Percentiles rank a stretch among this genome's conserved stretches.
Evolutionary conservation across 2,888 invertebrate genomes (phyloP).

Genomic region (Anodontia alba): DNA sequence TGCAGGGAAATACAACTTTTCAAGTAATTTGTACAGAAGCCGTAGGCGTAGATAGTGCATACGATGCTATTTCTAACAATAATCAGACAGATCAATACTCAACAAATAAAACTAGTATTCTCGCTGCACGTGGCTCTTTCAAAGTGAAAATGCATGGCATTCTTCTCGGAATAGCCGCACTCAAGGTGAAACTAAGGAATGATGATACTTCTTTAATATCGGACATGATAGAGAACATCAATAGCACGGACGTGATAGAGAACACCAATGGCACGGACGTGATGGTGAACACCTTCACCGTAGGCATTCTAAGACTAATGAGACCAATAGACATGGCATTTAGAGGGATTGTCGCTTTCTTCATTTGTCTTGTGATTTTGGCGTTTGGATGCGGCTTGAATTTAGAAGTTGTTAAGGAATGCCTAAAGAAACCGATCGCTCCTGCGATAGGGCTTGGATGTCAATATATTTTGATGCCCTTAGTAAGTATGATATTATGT

Average conservation of each 20-base stretch:
- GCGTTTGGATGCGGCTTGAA: conserved; percentile 86
- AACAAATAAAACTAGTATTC: not conserved
- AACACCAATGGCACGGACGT: not conserved
- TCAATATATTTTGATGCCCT: conserved; percentile 86
- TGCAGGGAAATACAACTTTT: not conserved
- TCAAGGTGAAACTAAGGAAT: not conserved
- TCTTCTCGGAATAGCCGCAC: not conserved
- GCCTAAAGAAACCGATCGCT: conserved; percentile 85
- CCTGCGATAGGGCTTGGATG: conserved; percentile 86
- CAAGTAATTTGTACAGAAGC: not conserved
- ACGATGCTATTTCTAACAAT: not conserved
- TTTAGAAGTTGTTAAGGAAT: conserved; percentile 81
- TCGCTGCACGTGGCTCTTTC: not conserved
- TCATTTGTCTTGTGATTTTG: conserved; percentile 82
- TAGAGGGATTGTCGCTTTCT: conserved; percentile 75
- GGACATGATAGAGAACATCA: not conserved
- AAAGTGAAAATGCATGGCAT: not conserved
- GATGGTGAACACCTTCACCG: conserved; percentile 14
- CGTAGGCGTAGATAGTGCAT: no score
- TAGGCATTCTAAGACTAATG: conserved; percentile 49
- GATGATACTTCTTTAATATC: not conserved
- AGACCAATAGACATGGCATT: conserved; percentile 77
- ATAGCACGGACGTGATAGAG: not conserved
- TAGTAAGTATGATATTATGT: conserved; percentile 83
- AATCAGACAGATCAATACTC: not conserved